Percentiles rank a stretch among this genome's conserved stretches.
phyloP scores from a whole-genome alignment of 2,888 invertebrate species.

The Electrophaes corylata region DNA sequence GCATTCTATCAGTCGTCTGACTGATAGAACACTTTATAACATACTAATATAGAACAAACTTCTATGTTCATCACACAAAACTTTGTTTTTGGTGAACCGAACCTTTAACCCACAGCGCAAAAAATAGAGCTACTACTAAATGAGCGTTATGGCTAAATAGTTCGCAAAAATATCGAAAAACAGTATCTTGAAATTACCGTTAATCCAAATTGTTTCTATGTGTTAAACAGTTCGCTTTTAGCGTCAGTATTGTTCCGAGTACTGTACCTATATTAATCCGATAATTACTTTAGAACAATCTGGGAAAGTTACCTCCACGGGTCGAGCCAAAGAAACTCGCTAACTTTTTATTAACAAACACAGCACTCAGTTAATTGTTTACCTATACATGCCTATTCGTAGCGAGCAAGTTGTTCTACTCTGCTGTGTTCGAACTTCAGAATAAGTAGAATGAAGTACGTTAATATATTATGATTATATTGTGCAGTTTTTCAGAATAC shows the following conservation, averaged over 20 bases:
- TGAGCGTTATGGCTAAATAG: too few species aligned
- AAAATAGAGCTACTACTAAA: too few species aligned
- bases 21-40: too few species aligned
- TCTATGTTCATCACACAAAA: too few species aligned
- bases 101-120: too few species aligned
- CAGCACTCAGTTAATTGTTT: slow-evolving; percentile 68
- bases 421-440: slow-evolving; percentile 18
- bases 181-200: background rate
- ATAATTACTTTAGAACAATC: slow-evolving; percentile 83
- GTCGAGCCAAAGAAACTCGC: slow-evolving; percentile 61
- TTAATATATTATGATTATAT: slow-evolving; percentile 3
- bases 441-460: slow-evolving; percentile 32
- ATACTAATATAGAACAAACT: too few species aligned
- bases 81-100: too few species aligned
- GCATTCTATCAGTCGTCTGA: too few species aligned
- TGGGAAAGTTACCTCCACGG: slow-evolving; percentile 64
- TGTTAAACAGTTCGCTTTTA: slow-evolving; percentile 67
- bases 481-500: slow-evolving; percentile 10
- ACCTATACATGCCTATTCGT: slow-evolving; percentile 53
- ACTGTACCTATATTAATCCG: slow-evolving; percentile 70
- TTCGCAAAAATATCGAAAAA: background rate
- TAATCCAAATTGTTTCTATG: slow-evolving; percentile 81
- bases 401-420: slow-evolving; percentile 15
- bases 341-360: slow-evolving; percentile 74
- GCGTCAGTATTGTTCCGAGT: slow-evolving; percentile 58